Conservation (phyloP, 2,888 invertebrate species). For the Pandemis heparana region DNA sequence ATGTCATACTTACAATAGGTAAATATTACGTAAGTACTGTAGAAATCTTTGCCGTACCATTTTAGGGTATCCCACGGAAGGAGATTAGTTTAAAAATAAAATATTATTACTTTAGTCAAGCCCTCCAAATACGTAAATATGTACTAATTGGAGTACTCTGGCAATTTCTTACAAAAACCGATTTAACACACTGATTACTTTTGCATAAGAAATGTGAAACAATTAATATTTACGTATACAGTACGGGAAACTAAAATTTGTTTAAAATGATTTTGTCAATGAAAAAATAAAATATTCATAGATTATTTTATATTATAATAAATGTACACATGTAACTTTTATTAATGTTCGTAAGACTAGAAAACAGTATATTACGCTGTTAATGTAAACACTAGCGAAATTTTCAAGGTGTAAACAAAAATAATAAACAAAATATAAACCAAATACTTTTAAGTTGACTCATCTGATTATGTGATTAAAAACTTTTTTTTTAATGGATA, state of each 20-base stretch:
- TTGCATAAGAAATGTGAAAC: too few relatives aligned
- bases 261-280: background rate
- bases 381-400: slow-evolving; percentile 26
- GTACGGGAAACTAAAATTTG: slow-evolving; percentile 9
- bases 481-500: background rate
- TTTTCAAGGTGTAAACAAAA: slow-evolving; percentile 2
- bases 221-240: background rate
- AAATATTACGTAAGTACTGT: too few relatives aligned
- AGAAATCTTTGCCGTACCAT: too few relatives aligned
- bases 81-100: too few relatives aligned
- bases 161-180: too few relatives aligned
- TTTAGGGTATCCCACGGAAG: too few relatives aligned
- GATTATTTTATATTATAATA: background rate
- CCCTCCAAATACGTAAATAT: too few relatives aligned
- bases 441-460: background rate
- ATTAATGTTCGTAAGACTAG: slow-evolving; percentile 41
- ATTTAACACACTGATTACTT: too few relatives aligned
- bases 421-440: background rate
- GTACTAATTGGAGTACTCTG: too few relatives aligned
- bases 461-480: too few relatives aligned
- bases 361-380: slow-evolving; percentile 35
- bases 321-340: slow-evolving; percentile 31
- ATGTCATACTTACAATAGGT: too few relatives aligned
- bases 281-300: background rate
- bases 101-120: too few relatives aligned